Percentiles rank a stretch among this genome's conserved stretches.
Conservation (phyloP, 2,888 invertebrate species). For the Hirudinaria manillensis region DNA sequence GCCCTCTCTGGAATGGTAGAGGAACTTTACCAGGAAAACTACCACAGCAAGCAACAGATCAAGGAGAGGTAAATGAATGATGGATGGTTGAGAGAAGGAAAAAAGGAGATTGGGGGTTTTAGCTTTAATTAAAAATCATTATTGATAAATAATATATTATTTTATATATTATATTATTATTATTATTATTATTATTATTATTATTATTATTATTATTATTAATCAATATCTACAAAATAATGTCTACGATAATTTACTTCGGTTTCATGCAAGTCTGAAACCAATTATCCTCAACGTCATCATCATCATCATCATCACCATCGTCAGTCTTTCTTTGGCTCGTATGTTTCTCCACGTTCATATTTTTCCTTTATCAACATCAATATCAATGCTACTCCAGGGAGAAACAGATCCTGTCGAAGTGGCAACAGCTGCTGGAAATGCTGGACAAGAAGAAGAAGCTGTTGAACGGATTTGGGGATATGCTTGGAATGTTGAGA, state of each 20-base stretch:
- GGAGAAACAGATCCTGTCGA: constrained; percentile 71
- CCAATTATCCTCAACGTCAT: too few relatives aligned
- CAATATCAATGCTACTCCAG: too few relatives aligned
- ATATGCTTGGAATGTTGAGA: constrained; percentile 77
- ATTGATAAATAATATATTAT: constrained; percentile 37
- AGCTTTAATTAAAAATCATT: too few relatives aligned
- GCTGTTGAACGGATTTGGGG: constrained; percentile 64
- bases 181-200: neutral
- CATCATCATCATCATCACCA: too few relatives aligned
- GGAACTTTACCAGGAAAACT: constrained; percentile 82
- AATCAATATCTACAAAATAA: too few relatives aligned
- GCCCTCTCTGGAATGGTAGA: constrained; percentile 87
- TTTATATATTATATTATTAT: neutral
- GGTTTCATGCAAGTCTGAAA: too few relatives aligned
- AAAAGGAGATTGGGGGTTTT: too few relatives aligned
- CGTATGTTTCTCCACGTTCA: too few relatives aligned
- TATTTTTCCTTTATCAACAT: too few relatives aligned
- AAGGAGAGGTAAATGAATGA: constrained; percentile 35
- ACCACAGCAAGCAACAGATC: constrained; percentile 80
- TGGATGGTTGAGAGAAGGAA: neutral
- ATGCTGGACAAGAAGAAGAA: constrained; percentile 69
- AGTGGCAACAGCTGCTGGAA: constrained; percentile 79
- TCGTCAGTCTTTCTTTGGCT: too few relatives aligned
- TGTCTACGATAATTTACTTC: too few relatives aligned
- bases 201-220: constrained; percentile 29